Evolutionary conservation across 2,797 vertebrate species (phyloP), one percentile per base, ranked within the genome.

Genomic region (Anguilla megastoma): DNA sequence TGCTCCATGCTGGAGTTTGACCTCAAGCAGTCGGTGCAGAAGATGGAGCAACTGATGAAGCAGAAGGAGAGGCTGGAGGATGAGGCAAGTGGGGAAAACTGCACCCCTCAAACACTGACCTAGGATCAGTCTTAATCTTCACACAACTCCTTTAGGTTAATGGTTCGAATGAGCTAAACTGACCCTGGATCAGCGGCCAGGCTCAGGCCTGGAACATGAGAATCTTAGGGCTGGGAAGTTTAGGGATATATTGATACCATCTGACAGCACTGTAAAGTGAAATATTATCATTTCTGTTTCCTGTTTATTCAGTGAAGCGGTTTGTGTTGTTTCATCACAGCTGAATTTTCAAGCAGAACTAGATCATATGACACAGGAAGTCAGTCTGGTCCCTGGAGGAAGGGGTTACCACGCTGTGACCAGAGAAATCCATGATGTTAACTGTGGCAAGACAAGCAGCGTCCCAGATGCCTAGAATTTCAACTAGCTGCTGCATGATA

Each of bases 1-100:
- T 99, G 98, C 94, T 99, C 98, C 7, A 99, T 99, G 98, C 94
- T 99, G 86, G 98, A 99, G 92, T 99, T 99, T 18, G 99, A 99
- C 94, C 96, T 99, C 87, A 99, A 99, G 91, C 98, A 99, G 91
- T 98, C 98, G n/a, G 97, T 98, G 91, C 98, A 99, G 95, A 99
- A 99, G 93, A 96, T 99, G 87, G 98, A 99, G 91, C 98, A 99
- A 94, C 95, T 99, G 93, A 96, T 96, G 95, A 97, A 98, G 93
- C 98, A 99, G 91, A 99, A 99, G 90, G 98, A 99, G 90, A 95
- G 98, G 87, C 95, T 99, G 91, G 98, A 99, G 92, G 98, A 99
- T 27, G 98, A 99, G 95, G 99, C 98, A 86, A 95, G 95, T 58
- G 58, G 27, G 12, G 30, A 27, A 36, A n/a, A 21, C 5, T 18